Conservation (phyloP, 2,888 invertebrate species). For the Camponotus fellah region DNA sequence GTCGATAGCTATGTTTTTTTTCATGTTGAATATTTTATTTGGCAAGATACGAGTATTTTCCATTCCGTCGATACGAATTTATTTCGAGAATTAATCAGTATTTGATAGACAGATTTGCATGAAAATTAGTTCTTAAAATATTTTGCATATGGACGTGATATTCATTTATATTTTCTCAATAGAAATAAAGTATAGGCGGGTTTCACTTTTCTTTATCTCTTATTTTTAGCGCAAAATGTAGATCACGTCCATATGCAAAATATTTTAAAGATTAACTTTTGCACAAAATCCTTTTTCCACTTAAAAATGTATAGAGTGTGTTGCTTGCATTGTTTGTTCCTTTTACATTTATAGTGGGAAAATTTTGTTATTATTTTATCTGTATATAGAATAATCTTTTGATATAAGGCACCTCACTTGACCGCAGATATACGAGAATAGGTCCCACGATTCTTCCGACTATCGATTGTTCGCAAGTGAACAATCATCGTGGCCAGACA, state of each 20-base stretch:
- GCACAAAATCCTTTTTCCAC: conserved; percentile 14
- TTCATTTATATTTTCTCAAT: conserved; percentile 37
- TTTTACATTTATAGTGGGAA: conserved; percentile 18
- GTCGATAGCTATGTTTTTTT: not conserved
- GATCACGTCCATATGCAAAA: conserved; percentile 39
- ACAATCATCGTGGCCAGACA: conserved; percentile 39
- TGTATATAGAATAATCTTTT: not conserved
- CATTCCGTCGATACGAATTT: not conserved
- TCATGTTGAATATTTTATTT: conserved; percentile 1
- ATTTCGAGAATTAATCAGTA: conserved; percentile 3
- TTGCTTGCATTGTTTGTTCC: not conserved
- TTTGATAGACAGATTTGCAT: conserved; percentile 12
- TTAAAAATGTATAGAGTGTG: not conserved
- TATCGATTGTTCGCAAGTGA: conserved; percentile 36
- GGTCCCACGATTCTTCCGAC: conserved; percentile 18
- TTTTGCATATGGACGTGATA: conserved; percentile 21
- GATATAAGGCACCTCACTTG: conserved; percentile 30
- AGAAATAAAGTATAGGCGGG: conserved; percentile 18
- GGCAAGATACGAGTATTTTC: not conserved
- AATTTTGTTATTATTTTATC: conserved; percentile 26
- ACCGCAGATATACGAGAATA: conserved; percentile 23
- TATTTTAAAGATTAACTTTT: conserved; percentile 39
- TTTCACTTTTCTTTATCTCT: conserved; percentile 17
- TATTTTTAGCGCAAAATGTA: conserved; percentile 38
- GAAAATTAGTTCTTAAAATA: conserved; percentile 24